A percentile compares a stretch with the other conserved stretches of the same genome.
phyloP scores from a whole-genome alignment of 2,113 vertebrate species.

The Barnardius zonarius region DNA sequence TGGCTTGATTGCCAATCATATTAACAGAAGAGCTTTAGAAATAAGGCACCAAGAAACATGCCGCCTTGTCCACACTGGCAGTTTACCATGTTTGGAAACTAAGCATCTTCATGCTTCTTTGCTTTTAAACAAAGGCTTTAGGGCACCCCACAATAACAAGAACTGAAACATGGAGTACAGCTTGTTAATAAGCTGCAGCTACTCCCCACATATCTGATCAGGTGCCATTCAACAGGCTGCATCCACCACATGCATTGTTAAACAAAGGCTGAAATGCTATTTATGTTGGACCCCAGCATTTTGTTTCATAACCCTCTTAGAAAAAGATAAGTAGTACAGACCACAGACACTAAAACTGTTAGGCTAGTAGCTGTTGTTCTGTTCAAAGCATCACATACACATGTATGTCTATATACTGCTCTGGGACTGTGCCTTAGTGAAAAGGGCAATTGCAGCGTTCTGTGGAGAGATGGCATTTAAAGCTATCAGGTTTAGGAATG shows the following conservation, averaged over 20 bases:
- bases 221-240: not conserved
- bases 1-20: not conserved
- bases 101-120: not conserved
- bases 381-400: not conserved
- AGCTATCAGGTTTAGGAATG: not conserved
- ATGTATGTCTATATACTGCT: not conserved
- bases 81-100: not conserved
- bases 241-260: not conserved
- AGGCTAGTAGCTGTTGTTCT: not conserved
- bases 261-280: not conserved
- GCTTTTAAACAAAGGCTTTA: not conserved
- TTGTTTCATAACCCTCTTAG: not conserved
- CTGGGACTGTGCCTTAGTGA: not conserved
- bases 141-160: not conserved
- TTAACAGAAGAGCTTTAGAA: not conserved
- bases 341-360: not conserved
- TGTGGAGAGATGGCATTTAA: not conserved
- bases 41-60: not conserved
- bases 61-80: not conserved
- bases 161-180: not conserved
- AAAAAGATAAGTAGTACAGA: not conserved
- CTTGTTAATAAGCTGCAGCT: not conserved
- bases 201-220: not conserved
- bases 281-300: not conserved
- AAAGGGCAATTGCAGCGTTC: not conserved